Base-by-base conservation (phyloP, 2,888 invertebrate species). In the Priocnemis perturbator region DNA sequence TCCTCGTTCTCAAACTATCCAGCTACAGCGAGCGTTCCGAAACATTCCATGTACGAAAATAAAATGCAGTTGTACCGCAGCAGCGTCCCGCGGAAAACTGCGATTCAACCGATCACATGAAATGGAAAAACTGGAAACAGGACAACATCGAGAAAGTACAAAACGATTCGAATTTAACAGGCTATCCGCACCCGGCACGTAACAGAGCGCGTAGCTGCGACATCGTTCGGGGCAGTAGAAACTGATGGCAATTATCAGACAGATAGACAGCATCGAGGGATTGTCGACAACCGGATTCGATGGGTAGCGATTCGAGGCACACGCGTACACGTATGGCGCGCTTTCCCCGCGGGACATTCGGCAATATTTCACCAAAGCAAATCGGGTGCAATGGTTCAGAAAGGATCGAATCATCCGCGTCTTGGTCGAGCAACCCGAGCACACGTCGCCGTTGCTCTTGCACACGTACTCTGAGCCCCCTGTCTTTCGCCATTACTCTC, bases 301-400 rank as follows among this genome's bases (percentile, higher is more conserved):
- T 63, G 59, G 64, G 69, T 37, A 37, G 37, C 11, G 37, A 37
- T 37, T 37, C 69, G 64, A 58, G 37, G 37, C 37, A 37, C 37
- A 37, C 37, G 64, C 69, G 64, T 70, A 59, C 60, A 69, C 73
- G 75, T 74, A 67, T 58, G 70, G 64, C 69, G 63, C 58, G 64
- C 67, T 44, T 67, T 78, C 69, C 68, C 70, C 71, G 64, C 67
- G 71, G 67, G 50, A 76, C 72, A 66, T 57, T 37, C 69, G 73
- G 65, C 76, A 75, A 83, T 83, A 85, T 85, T 85, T 85, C 81
- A 83, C 67, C 60, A 52, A 78, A 75, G 80, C 73, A 82, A 86
- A 84, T 87, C 82, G 81, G 73, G 81, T 79, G 82, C 84, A 87
- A 85, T 86, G 86, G 83, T 79, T 81, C 81, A 83, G 85, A 87